phyloP scores from a whole-genome alignment of 2,888 invertebrate species.

The Drosophila koepferae region DNA sequence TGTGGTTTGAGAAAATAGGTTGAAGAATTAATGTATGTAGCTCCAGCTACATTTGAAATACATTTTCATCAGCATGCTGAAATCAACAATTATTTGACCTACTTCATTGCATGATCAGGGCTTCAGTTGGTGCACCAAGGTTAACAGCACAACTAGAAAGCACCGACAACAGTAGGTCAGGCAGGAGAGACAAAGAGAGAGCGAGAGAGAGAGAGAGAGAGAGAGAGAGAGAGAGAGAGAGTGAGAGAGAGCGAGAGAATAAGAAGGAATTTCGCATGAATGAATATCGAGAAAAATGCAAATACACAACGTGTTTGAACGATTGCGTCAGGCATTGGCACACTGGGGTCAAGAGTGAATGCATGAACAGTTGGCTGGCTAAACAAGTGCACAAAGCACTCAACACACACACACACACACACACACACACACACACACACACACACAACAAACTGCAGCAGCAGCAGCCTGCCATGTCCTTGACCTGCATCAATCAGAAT shows the following conservation, averaged over 20 bases:
- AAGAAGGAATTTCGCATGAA: slow-evolving; percentile 10
- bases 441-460: background rate
- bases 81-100: background rate
- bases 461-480: slow-evolving; percentile 14
- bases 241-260: background rate
- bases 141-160: slow-evolving; percentile 1
- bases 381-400: slow-evolving; percentile 41
- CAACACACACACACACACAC: background rate
- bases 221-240: background rate
- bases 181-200: background rate
- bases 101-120: background rate
- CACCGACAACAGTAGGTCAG: slow-evolving; percentile 11
- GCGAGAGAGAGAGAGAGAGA: background rate
- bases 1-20: rapidly evolving
- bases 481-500: slow-evolving; percentile 15
- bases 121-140: background rate
- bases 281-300: slow-evolving; percentile 24
- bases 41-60: background rate
- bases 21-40: background rate
- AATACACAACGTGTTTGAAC: slow-evolving; percentile 46
- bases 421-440: background rate
- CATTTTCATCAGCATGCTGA: no score
- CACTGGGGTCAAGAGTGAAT: slow-evolving; percentile 45
- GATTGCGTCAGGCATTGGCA: slow-evolving; percentile 33
- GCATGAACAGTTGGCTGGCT: slow-evolving; percentile 54